Evolutionary conservation across 2,113 vertebrate species (phyloP).

Genomic region (Trachemys scripta): DNA sequence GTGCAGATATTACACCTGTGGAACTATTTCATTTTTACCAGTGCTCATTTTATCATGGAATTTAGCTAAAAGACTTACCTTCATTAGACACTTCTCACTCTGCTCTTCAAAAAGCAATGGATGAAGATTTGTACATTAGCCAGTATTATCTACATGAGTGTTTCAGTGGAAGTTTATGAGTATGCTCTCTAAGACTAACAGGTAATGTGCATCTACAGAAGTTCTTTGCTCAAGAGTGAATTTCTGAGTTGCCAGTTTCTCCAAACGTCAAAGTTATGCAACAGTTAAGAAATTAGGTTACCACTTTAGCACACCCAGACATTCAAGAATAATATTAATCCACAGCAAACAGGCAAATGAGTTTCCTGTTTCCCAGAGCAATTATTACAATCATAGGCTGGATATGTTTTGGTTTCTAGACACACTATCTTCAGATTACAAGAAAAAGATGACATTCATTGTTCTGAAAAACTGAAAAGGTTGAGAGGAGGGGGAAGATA

Average conservation of each 20-base stretch:
- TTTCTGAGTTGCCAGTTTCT: neutral
- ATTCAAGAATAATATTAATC: conserved; percentile 24
- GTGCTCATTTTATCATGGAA: neutral
- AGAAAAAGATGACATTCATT: neutral
- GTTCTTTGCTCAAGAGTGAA: neutral
- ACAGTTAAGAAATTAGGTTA: neutral
- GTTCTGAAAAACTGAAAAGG: neutral
- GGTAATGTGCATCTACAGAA: neutral
- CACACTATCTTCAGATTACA: accelerated
- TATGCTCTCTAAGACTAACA: neutral
- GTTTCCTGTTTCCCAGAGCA: neutral
- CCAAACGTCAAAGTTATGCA: neutral
- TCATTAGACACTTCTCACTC: neutral
- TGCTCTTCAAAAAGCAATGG: neutral
- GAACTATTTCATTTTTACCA: neutral
- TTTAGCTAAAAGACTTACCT: neutral
- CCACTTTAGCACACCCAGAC: neutral
- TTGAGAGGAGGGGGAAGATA: neutral
- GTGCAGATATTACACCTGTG: neutral
- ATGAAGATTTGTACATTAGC: neutral
- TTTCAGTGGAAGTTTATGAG: neutral
- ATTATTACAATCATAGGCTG: accelerated
- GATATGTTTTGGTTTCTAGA: neutral
- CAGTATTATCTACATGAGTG: neutral
- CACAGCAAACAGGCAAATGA: neutral